Conservation (phyloP, 2,797 vertebrate genomes). For the Lemur catta region DNA sequence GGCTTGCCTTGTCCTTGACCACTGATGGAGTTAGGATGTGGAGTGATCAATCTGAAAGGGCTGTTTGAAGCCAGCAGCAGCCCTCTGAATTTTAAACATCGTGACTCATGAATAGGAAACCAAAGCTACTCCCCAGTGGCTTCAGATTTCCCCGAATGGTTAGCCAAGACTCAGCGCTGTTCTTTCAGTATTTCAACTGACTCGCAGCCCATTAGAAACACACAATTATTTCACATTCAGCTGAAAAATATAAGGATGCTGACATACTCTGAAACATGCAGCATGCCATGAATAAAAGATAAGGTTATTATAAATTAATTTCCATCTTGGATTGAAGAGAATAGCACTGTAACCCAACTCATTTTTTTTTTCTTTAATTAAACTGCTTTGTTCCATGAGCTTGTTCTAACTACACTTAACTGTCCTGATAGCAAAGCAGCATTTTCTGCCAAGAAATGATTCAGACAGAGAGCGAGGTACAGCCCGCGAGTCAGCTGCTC, state of each 20-base stretch:
- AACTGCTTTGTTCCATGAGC: slow-evolving; percentile 35
- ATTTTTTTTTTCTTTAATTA: slow-evolving; percentile 53
- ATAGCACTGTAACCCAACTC: slow-evolving; percentile 1
- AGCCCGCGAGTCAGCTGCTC: background rate
- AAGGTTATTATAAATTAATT: slow-evolving; percentile 73
- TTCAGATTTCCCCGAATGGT: slow-evolving; percentile 11
- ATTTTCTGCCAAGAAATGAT: slow-evolving; percentile 20
- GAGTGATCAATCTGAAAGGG: slow-evolving; percentile 63
- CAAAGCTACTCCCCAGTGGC: slow-evolving; percentile 50
- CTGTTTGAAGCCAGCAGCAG: slow-evolving; percentile 59
- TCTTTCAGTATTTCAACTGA: slow-evolving; percentile 52
- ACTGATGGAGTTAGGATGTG: slow-evolving; percentile 58
- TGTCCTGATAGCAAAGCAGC: slow-evolving; percentile 35
- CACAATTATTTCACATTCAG: slow-evolving; percentile 67
- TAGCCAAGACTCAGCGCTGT: slow-evolving; percentile 3
- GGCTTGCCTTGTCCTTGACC: slow-evolving; percentile 61
- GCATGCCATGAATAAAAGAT: slow-evolving; percentile 70
- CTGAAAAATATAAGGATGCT: slow-evolving; percentile 54
- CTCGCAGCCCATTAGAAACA: slow-evolving; percentile 61
- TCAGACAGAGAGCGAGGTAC: background rate
- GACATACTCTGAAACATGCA: slow-evolving; percentile 58
- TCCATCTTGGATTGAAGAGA: slow-evolving; percentile 61
- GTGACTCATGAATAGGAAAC: slow-evolving; percentile 69
- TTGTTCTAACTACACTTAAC: slow-evolving; percentile 21
- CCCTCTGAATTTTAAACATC: slow-evolving; percentile 75